phyloP scores from a whole-genome alignment of 2,797 vertebrate species.

The Channallabes apus region DNA sequence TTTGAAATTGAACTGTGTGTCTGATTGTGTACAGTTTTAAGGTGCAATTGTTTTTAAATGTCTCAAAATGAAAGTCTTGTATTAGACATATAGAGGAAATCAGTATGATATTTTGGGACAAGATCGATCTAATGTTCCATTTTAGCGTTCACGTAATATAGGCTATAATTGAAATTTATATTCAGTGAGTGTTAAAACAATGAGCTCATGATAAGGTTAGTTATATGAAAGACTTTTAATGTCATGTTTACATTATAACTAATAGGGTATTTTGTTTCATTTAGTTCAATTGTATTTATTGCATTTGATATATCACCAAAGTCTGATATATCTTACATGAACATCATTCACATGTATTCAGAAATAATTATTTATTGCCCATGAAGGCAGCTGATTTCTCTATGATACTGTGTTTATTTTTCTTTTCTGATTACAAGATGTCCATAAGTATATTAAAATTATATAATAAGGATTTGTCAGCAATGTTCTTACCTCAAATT shows the following conservation, averaged over 20 bases:
- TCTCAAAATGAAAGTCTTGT: slow-evolving; percentile 48
- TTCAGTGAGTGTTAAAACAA: slow-evolving; percentile 47
- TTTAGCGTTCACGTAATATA: slow-evolving; percentile 47
- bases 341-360: slow-evolving; percentile 47
- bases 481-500: slow-evolving; percentile 55
- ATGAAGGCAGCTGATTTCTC: slow-evolving; percentile 57
- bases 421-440: slow-evolving; percentile 55
- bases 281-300: slow-evolving; percentile 49
- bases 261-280: slow-evolving; percentile 42
- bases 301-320: slow-evolving; percentile 48
- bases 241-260: slow-evolving; percentile 58
- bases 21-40: slow-evolving; percentile 54
- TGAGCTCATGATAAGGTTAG: slow-evolving; percentile 45
- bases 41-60: slow-evolving; percentile 50
- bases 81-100: slow-evolving; percentile 48
- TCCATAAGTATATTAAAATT: slow-evolving; percentile 49
- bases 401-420: slow-evolving; percentile 43
- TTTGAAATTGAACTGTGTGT: slow-evolving; percentile 42
- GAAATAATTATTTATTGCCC: slow-evolving; percentile 53
- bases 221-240: slow-evolving; percentile 51
- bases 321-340: slow-evolving; percentile 52
- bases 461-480: slow-evolving; percentile 48
- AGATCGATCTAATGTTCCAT: slow-evolving; percentile 32
- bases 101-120: slow-evolving; percentile 49
- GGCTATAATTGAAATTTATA: slow-evolving; percentile 51